phyloP scores from a whole-genome alignment of 1,140 invertebrate genomes.

The Drosophila nasuta region DNA sequence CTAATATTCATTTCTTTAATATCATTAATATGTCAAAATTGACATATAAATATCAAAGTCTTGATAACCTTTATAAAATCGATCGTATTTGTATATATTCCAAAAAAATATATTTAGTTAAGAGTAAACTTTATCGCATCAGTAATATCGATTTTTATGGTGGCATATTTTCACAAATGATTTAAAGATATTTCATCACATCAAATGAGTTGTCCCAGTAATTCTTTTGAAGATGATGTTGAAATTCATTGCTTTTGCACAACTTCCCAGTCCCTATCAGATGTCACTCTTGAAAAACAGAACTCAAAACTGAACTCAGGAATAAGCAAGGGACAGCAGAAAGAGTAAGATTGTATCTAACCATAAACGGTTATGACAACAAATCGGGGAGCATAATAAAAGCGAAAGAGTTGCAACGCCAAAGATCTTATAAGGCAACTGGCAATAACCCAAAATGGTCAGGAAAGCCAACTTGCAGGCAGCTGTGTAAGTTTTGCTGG shows the following conservation, averaged over 20 bases:
- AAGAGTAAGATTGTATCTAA: slow-evolving; percentile 45
- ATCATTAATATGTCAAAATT: too few relatives aligned
- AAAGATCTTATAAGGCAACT: slow-evolving; percentile 67
- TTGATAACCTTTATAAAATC: too few relatives aligned
- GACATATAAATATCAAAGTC: too few relatives aligned
- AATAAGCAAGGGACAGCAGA: slow-evolving; percentile 26
- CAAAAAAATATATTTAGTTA: too few relatives aligned
- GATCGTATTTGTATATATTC: too few relatives aligned
- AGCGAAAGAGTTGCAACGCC: slow-evolving; percentile 57
- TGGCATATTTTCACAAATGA: too few relatives aligned
- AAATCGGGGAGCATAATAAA: slow-evolving; percentile 63
- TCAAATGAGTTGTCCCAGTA: not conserved
- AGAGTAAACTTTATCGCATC: too few relatives aligned
- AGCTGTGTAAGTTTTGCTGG: not conserved
- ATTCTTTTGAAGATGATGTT: not conserved
- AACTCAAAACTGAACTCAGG: slow-evolving; percentile 13
- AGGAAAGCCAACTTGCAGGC: slow-evolving; percentile 34
- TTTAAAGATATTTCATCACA: not conserved
- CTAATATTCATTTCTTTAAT: too few relatives aligned
- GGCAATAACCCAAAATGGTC: slow-evolving; percentile 74
- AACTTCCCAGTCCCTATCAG: slow-evolving; percentile 13
- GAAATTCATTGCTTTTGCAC: not conserved
- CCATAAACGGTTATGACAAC: slow-evolving; percentile 65
- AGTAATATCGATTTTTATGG: too few relatives aligned
- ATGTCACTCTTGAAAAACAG: slow-evolving; percentile 26